These are phyloP conservation scores for Aphaenogaster ashmeadi DNA, from an alignment of 1,140 invertebrate species.

Conservation along the genomic window DNA sequence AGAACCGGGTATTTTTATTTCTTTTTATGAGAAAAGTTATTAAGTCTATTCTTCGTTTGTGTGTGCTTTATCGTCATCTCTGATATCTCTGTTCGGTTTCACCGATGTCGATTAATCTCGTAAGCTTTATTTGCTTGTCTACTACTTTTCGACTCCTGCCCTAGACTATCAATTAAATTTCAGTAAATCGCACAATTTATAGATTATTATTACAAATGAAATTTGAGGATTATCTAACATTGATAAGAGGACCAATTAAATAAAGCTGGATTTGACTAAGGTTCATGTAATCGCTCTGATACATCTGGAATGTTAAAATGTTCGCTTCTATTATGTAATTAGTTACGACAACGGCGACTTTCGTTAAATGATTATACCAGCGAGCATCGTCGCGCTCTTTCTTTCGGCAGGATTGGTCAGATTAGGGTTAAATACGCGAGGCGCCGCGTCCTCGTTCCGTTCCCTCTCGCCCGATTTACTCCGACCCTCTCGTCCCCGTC, in stretches of 20 bases:
- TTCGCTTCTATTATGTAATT: slow-evolving; percentile 41
- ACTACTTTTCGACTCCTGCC: background rate
- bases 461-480: slow-evolving; percentile 49
- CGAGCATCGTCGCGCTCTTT: slow-evolving; percentile 23
- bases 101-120: background rate
- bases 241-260: background rate
- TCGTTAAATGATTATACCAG: slow-evolving; percentile 46
- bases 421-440: slow-evolving; percentile 53
- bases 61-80: slow-evolving; percentile 13
- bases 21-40: slow-evolving; percentile 32
- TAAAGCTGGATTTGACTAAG: background rate
- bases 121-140: background rate
- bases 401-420: slow-evolving; percentile 38
- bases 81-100: background rate
- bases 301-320: slow-evolving; percentile 11
- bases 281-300: background rate
- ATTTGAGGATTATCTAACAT: too few relatives aligned
- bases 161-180: background rate
- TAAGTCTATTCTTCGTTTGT: slow-evolving; percentile 10
- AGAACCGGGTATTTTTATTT: slow-evolving; percentile 23
- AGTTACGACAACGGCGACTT: slow-evolving; percentile 47
- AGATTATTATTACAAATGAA: too few relatives aligned
- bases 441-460: slow-evolving; percentile 30
- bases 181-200: too few relatives aligned
- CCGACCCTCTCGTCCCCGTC: slow-evolving; percentile 11